Conservation (phyloP, 2,888 invertebrate genomes). For the Bruchidius siliquastri region DNA sequence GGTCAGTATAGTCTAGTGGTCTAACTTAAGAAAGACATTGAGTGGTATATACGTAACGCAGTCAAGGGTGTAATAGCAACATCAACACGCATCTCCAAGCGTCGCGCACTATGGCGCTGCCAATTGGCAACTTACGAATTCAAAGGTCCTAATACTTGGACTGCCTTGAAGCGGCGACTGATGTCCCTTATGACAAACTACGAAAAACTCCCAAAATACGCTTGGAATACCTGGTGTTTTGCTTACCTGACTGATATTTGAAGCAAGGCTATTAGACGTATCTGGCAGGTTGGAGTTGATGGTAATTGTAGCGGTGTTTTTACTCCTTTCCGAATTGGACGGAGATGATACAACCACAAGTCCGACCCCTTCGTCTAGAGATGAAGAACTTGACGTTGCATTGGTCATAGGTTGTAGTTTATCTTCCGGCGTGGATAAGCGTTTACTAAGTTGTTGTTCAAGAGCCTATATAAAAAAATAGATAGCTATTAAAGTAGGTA, state of each 20-base stretch:
- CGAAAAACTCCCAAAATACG: too few relatives aligned
- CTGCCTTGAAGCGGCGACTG: too few relatives aligned
- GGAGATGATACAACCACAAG: slow-evolving; percentile 40
- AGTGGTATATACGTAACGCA: too few relatives aligned
- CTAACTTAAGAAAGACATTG: too few relatives aligned
- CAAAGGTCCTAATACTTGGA: too few relatives aligned
- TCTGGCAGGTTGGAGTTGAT: slow-evolving; percentile 54
- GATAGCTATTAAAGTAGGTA: too few relatives aligned
- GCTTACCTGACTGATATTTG: slow-evolving; percentile 64
- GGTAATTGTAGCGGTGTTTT: slow-evolving; percentile 51
- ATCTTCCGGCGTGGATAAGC: slow-evolving; percentile 7
- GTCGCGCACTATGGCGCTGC: too few relatives aligned
- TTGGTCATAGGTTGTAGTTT: not conserved
- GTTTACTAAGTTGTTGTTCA: slow-evolving; percentile 28
- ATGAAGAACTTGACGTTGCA: slow-evolving; percentile 23
- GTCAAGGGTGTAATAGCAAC: too few relatives aligned
- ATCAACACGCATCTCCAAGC: too few relatives aligned
- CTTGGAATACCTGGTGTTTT: not conserved
- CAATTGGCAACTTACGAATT: too few relatives aligned
- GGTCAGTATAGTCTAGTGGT: too few relatives aligned
- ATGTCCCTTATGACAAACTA: not conserved
- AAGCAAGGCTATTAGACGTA: slow-evolving; percentile 68
- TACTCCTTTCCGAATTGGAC: slow-evolving; percentile 37
- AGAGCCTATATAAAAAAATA: slow-evolving; percentile 19
- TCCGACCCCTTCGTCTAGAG: slow-evolving; percentile 34